Percentiles rank a stretch among this genome's conserved stretches.
phyloP scores from a whole-genome alignment of 2,888 invertebrate species.

The Tiphia femorata region DNA sequence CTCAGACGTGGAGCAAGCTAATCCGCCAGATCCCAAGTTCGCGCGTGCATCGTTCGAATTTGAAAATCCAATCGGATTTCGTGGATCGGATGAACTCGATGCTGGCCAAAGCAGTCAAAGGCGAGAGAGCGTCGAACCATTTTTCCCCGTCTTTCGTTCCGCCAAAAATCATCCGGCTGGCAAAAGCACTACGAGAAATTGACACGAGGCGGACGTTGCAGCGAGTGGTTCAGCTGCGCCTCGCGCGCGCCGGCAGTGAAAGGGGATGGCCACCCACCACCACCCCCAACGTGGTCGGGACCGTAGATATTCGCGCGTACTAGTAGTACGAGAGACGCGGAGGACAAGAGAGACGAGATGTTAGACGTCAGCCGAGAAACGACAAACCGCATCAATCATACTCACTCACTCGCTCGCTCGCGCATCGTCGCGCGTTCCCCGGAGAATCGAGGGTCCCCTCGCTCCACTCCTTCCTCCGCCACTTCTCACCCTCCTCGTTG shows the following conservation, averaged over 20 bases:
- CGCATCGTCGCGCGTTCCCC: constrained; percentile 48
- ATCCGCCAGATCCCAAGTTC: too few species aligned
- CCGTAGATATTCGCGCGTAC: constrained; percentile 26
- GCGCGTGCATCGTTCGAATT: too few species aligned
- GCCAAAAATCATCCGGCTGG: constrained; percentile 1
- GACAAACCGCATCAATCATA: constrained; percentile 65
- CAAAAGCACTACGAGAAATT: constrained; percentile 12
- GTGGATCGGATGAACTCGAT: too few species aligned
- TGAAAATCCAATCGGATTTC: too few species aligned
- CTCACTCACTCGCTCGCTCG: constrained; percentile 64
- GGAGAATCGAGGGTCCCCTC: constrained; percentile 37
- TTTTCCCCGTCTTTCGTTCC: too few species aligned
- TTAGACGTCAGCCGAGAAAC: constrained; percentile 44
- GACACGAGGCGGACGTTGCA: constrained; percentile 11
- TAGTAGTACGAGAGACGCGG: too few species aligned
- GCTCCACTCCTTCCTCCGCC: too few species aligned
- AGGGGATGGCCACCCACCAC: constrained; percentile 4
- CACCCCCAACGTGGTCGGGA: constrained; percentile 19
- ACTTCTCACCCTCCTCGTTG: too few species aligned
- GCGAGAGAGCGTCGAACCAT: too few species aligned
- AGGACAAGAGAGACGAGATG: constrained; percentile 40
- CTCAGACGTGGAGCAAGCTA: too few species aligned
- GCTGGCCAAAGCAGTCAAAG: too few species aligned
- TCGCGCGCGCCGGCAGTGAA: constrained; percentile 6
- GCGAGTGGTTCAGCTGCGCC: constrained; percentile 10